phyloP scores from a whole-genome alignment of 2,797 vertebrate genomes.

The Urosaurus nigricauda region DNA sequence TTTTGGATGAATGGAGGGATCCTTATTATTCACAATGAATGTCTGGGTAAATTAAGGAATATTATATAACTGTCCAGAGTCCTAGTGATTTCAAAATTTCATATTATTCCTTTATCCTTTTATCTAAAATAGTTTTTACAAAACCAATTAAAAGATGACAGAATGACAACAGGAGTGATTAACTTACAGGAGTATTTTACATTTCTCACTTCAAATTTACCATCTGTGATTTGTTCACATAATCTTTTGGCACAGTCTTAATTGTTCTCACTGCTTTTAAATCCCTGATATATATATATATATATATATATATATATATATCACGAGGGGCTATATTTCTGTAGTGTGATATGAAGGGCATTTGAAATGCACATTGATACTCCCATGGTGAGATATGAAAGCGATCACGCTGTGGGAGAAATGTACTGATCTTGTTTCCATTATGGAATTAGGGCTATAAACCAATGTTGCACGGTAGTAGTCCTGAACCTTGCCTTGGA shows the following conservation, averaged over 20 bases:
- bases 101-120: neutral
- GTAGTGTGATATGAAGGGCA: slow-evolving; percentile 41
- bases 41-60: too few relatives aligned
- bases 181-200: neutral
- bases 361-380: slow-evolving; percentile 32
- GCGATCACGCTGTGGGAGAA: slow-evolving; percentile 54
- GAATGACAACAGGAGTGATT: slow-evolving; percentile 39
- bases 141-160: slow-evolving; percentile 23
- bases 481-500: slow-evolving; percentile 56
- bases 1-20: too few relatives aligned
- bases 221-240: slow-evolving; percentile 33
- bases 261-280: slow-evolving; percentile 65
- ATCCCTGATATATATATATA: slow-evolving; percentile 34
- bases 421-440: slow-evolving; percentile 66
- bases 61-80: neutral
- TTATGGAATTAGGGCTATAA: slow-evolving; percentile 58
- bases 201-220: neutral
- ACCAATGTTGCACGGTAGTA: slow-evolving; percentile 54
- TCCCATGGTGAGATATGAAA: neutral
- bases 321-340: slow-evolving; percentile 37
- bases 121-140: neutral
- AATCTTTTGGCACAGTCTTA: slow-evolving; percentile 49
- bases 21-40: too few relatives aligned
- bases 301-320: too few relatives aligned
- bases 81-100: neutral